These are phyloP conservation scores for Falco naumanni DNA, from an alignment of 2,797 vertebrate genomes.

Conservation along the genomic window DNA sequence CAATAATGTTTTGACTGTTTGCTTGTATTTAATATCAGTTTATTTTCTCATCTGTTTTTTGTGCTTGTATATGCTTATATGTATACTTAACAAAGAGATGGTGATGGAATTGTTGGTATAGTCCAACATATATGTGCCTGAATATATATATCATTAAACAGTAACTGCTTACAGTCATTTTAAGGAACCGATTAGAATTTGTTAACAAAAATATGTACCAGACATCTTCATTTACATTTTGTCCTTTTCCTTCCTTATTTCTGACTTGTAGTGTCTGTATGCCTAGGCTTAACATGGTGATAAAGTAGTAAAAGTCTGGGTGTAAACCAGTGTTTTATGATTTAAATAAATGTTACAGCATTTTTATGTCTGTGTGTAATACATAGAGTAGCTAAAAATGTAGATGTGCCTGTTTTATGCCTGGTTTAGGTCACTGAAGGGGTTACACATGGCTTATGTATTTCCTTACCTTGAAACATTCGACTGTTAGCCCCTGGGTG, in stretches of 20 bases:
- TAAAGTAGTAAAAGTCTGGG: neutral
- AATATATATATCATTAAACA: neutral
- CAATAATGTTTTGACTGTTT: neutral
- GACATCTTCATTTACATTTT: neutral
- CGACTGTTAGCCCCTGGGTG: neutral
- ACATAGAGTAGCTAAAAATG: neutral
- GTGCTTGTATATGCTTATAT: neutral
- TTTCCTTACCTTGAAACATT: neutral
- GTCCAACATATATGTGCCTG: neutral
- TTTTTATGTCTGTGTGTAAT: neutral
- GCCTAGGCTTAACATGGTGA: neutral
- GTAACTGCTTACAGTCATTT: neutral
- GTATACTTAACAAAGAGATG: neutral
- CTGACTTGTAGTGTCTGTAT: neutral
- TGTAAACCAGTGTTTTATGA: neutral
- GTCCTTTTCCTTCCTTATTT: neutral
- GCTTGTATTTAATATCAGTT: neutral
- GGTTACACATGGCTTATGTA: neutral
- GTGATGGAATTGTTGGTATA: neutral
- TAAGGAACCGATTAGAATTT: neutral
- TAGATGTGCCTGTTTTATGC: neutral
- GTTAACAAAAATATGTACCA: neutral
- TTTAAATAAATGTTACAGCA: neutral
- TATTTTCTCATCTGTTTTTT: neutral
- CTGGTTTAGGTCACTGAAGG: neutral